Conservation (phyloP, 2,113 vertebrate genomes). For the Uropsilus gracilis region DNA sequence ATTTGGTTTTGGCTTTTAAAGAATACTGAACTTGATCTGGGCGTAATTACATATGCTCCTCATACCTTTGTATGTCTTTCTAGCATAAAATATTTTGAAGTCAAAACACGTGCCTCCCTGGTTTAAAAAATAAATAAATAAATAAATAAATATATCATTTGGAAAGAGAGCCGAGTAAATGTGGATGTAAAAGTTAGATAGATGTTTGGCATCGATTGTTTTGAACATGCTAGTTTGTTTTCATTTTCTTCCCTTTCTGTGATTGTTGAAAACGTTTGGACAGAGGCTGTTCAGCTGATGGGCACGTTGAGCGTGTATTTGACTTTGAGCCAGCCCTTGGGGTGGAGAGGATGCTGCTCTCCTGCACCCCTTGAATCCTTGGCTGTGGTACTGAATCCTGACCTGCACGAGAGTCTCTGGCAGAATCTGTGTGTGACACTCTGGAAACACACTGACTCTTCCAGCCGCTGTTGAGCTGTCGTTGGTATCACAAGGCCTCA, state of each 20-base stretch:
- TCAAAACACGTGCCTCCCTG: not conserved
- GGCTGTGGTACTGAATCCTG: not conserved
- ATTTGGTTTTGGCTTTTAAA: not conserved
- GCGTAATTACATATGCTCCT: not conserved
- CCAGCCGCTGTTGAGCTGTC: not conserved
- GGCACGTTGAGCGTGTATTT: not conserved
- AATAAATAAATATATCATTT: not conserved
- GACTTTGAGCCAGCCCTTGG: not conserved
- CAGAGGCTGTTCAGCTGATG: not conserved
- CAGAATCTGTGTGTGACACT: not conserved
- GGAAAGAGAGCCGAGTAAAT: not conserved
- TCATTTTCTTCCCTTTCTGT: not conserved
- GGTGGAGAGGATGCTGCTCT: not conserved
- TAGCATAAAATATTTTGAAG: not conserved
- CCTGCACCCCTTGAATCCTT: not conserved
- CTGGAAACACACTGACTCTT: not conserved
- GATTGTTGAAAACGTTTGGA: not conserved
- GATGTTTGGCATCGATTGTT: not conserved
- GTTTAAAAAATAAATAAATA: not conserved
- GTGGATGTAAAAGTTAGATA: constrained; percentile 19
- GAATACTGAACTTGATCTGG: not conserved
- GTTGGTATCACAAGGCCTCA: not conserved
- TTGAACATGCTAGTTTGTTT: not conserved
- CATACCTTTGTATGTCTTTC: not conserved
- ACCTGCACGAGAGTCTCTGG: not conserved